Evolutionary conservation across 64 coral and sea anemone genomes (phyloP), one percentile per base, ranked within the genome.

Genomic region (Pachyseris speciosa): DNA sequence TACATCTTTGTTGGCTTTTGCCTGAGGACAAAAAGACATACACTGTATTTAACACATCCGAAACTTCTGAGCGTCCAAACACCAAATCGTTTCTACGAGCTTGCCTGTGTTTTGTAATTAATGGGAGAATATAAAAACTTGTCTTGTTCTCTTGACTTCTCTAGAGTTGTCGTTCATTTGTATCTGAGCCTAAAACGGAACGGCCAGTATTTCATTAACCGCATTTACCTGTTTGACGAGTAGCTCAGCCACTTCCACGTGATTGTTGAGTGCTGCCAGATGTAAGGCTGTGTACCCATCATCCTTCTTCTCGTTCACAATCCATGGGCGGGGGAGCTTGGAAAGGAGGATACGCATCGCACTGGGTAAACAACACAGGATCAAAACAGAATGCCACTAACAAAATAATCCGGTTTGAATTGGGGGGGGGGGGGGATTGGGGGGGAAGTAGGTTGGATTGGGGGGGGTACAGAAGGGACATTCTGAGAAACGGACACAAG

Each of bases 241-340:
- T 22, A 99, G 68, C 37, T 99, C 97, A 50, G 97, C 97, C 15
- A 99, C 97, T 60, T 99, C 97, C 15, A 93, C 75, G 66, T 99
- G 97, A 50, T 93, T 99, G 70, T 99, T 99, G 66, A 99, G 90
- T n/a, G 97, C 59, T 10, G 97, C 72, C 5, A 99, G 86, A 44
- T 99, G 97, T 20, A 95, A 63, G 9, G 93, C 90, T n/a, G 90
- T 90, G 31, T 99, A 99, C 0, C 97, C 97, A 24, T 99, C 97
- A 61, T 99, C 97, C 39, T 99, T 99, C 75, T 95, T 99, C 44
- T 99, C 97, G 47, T 99, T 99, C 44, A 95, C 97, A 44, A 99
- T 99, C 97, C 97, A 99, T 25, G 94, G 37, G 19, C 97, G 94
- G 30, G 97, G 90, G 22, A 99, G 91, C 74, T 99, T 99, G 53